These are phyloP conservation scores for Muricea muricata DNA, from an alignment of 92 coral and sea anemone genomes.

Conservation along the genomic window DNA sequence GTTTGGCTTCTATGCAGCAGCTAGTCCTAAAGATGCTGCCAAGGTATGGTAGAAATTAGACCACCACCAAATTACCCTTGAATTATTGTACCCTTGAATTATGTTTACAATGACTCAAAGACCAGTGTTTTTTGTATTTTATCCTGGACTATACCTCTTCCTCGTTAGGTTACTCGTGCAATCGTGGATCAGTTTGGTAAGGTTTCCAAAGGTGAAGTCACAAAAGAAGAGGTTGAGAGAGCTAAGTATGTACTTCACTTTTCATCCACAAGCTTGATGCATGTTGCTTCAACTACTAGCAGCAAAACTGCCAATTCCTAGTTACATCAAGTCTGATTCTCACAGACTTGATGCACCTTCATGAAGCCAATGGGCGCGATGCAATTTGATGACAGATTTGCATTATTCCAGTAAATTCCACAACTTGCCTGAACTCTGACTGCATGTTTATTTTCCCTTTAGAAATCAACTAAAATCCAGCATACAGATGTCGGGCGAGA, in stretches of 20 bases:
- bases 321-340: too few relatives aligned
- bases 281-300: too few relatives aligned
- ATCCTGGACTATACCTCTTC: background rate
- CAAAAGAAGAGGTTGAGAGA: slow-evolving; percentile 83
- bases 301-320: too few relatives aligned
- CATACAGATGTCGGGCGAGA: slow-evolving; percentile 86
- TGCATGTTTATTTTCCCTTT: background rate
- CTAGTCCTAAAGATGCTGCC: slow-evolving; percentile 69
- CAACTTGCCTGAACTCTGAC: too few relatives aligned
- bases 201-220: slow-evolving; percentile 85
- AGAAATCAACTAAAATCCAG: slow-evolving; percentile 96
- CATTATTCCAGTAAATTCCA: too few relatives aligned
- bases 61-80: background rate
- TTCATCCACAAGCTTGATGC: too few relatives aligned
- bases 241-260: slow-evolving; percentile 81
- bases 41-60: slow-evolving; percentile 62
- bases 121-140: background rate
- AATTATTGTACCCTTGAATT: too few relatives aligned
- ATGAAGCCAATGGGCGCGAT: too few relatives aligned
- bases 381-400: too few relatives aligned
- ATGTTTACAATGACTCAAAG: too few relatives aligned
- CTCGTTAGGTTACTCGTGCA: slow-evolving; percentile 80
- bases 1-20: slow-evolving; percentile 88
- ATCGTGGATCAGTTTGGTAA: slow-evolving; percentile 79
- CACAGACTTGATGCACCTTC: too few relatives aligned